Percentiles rank a stretch among this genome's conserved stretches.
phyloP scores from a whole-genome alignment of 2,113 vertebrate genomes.

The Megaceryle torquata region DNA sequence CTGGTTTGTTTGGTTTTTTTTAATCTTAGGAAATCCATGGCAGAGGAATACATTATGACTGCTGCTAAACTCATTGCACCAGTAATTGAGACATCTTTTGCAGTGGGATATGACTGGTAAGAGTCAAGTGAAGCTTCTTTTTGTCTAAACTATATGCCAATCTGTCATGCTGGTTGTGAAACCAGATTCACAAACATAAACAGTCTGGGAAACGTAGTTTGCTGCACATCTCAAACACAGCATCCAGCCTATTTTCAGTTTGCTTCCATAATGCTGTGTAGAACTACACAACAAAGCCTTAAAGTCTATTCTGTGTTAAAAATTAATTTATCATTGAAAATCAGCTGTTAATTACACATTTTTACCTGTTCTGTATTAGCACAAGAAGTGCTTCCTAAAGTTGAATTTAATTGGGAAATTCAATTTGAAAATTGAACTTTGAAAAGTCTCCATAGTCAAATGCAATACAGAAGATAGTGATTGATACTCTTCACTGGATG shows the following conservation, averaged over 20 bases:
- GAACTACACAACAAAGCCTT: neutral
- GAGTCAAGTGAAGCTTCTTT: neutral
- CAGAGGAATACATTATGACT: slow-evolving; percentile 96
- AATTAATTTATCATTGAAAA: neutral
- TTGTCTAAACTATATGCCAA: neutral
- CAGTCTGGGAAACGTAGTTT: neutral
- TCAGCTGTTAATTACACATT: neutral
- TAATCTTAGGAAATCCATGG: slow-evolving; percentile 83
- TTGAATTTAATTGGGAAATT: neutral
- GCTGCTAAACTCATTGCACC: slow-evolving; percentile 96
- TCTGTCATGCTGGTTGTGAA: neutral
- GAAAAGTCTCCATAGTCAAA: neutral
- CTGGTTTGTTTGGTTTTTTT: neutral
- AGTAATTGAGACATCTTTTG: slow-evolving; percentile 90
- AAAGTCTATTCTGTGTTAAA: neutral
- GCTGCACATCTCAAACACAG: neutral
- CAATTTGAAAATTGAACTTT: neutral
- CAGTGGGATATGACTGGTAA: slow-evolving; percentile 94
- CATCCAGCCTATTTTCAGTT: neutral
- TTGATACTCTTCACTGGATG: neutral
- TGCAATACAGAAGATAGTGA: neutral
- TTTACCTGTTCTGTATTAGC: neutral
- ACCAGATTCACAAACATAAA: neutral
- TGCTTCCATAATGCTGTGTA: neutral
- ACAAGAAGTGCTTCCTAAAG: neutral